Base-by-base conservation (phyloP, 2,888 invertebrate genomes). In the Empis stercorea region DNA sequence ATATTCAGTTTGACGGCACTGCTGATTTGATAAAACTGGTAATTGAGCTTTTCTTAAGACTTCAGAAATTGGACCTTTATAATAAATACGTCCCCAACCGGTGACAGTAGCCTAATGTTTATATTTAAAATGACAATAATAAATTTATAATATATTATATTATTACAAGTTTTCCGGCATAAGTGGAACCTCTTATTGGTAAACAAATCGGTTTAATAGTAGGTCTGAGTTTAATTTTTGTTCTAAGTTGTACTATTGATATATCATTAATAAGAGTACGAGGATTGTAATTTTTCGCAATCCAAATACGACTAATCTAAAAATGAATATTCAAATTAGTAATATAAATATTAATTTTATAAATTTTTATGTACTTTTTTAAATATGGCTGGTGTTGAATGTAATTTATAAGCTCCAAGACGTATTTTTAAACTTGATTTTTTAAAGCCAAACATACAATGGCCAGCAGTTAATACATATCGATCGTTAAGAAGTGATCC, bases 11-110 rank as follows among this genome's bases (percentile, higher is more conserved):
- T 57, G 58, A 5, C 56, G 52, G 34, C 67, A 67, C 49, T 62
- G 59, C 1, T 59, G 55, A 56, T 67, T 67, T 9, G 63, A 62
- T 42, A 67, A 57, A 32, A 67, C 60, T 32, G 67, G 68, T 43
- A 67, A 61, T 2, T 49, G 48, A 10, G 62, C 61, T 52, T 67
- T 66, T 32, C 66, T 56, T 40, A 60, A 57, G 14, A 54, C 57
- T 1, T 65, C 61, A 0, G 60, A 56, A n/a, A 43, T 23, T 27
- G 65, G 66, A 11, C 56, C 56, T 50, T 64, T 60, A 1, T 45
- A 38, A 3, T 55, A 60, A 1, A 64, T 50, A 1, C 48, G 46
- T 7, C 68, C 68, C 67, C 67, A 67, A 9, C 67, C 67, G 2
- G 65, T 65, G 11, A 64, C 66, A 15, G 64, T 56, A 41, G 58